Conservation (phyloP, 2,888 invertebrate species). For the Dasypolia templi region DNA sequence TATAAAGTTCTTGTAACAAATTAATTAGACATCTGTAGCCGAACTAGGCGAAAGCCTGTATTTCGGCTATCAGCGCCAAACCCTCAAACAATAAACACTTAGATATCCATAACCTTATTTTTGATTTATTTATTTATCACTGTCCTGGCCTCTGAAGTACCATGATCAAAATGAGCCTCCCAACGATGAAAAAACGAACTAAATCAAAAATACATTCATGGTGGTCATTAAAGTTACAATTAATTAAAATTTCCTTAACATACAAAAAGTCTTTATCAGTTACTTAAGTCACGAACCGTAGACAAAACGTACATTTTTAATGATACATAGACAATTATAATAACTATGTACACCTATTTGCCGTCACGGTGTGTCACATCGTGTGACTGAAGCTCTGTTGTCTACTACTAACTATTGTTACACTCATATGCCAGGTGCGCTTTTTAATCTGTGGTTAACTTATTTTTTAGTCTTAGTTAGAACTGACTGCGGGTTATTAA, state of each 20-base stretch:
- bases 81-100: too few relatives aligned
- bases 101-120: too few relatives aligned
- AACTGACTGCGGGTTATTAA: neutral
- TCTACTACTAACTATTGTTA: conserved; percentile 57
- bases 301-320: conserved; percentile 47
- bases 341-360: conserved; percentile 50
- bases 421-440: conserved; percentile 51
- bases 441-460: conserved; percentile 58
- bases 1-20: too few relatives aligned
- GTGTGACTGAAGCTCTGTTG: conserved; percentile 64
- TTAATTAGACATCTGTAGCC: too few relatives aligned
- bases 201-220: neutral
- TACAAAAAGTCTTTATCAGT: conserved; percentile 45
- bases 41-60: too few relatives aligned
- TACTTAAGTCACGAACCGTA: conserved; percentile 52
- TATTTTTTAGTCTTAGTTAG: conserved; percentile 25
- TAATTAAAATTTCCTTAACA: conserved; percentile 18
- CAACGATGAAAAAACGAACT: neutral
- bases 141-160: too few relatives aligned
- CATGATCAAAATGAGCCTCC: neutral
- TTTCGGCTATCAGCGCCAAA: too few relatives aligned
- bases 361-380: conserved; percentile 73
- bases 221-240: neutral
- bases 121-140: neutral
- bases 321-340: conserved; percentile 51